Evolutionary conservation across 1,140 invertebrate genomes (phyloP).

Genomic region (Drosophila ogumai): DNA sequence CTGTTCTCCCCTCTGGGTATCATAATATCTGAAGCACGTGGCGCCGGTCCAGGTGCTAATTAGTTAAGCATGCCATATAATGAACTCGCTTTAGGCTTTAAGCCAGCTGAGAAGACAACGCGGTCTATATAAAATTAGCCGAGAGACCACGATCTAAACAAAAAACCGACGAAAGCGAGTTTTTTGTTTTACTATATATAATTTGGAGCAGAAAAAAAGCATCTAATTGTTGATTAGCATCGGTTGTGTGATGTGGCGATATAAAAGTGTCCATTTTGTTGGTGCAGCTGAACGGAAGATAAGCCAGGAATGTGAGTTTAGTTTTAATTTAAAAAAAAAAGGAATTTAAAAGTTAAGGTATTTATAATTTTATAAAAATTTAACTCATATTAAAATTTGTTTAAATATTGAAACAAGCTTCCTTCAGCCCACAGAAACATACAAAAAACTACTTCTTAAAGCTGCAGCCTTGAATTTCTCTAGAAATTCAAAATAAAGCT

Average conservation of each 20-base stretch:
- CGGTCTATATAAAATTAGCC: constrained; percentile 38
- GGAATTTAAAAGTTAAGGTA: neutral
- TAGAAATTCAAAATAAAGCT: neutral
- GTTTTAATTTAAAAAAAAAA: neutral
- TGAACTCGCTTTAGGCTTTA: constrained; percentile 29
- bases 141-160: constrained; percentile 23
- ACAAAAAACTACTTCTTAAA: too few species aligned
- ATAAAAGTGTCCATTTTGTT: constrained; percentile 30
- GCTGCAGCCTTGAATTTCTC: too few species aligned
- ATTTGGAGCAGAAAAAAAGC: constrained; percentile 23
- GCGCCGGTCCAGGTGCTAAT: constrained; percentile 57
- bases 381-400: too few species aligned
- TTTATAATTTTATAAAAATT: too few species aligned
- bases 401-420: too few species aligned
- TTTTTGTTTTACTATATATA: constrained; percentile 26
- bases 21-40: constrained; percentile 42
- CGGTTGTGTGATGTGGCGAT: neutral
- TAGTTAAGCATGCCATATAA: constrained; percentile 68
- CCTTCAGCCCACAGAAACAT: too few species aligned
- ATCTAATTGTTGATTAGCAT: constrained; percentile 40
- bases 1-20: constrained; percentile 4
- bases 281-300: neutral
- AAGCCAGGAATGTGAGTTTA: neutral
- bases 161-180: constrained; percentile 43
- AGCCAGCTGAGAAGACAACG: constrained; percentile 12